Percentiles rank a stretch among this genome's conserved stretches.
Evolutionary conservation across 1,140 invertebrate genomes (phyloP).

Genomic region (Andricus grossulariae): DNA sequence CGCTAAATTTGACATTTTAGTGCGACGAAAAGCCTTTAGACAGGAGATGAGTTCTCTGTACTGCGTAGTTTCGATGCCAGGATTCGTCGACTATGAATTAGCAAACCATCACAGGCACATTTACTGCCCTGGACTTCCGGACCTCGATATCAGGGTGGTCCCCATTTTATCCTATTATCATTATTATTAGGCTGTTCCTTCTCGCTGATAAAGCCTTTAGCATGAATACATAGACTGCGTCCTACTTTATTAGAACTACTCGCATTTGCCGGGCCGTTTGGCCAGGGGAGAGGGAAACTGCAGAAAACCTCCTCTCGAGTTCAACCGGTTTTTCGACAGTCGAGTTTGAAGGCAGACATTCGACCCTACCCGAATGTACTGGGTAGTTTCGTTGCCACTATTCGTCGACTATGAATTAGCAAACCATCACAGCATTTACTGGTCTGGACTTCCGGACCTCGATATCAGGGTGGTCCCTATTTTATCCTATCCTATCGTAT

Average conservation of each 20-base stretch:
- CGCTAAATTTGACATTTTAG: neutral
- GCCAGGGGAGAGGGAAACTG: too few species aligned
- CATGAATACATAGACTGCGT: too few species aligned
- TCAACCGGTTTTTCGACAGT: too few species aligned
- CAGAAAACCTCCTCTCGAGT: too few species aligned
- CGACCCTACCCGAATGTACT: neutral
- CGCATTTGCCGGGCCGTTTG: too few species aligned
- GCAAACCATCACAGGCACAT: constrained; percentile 4
- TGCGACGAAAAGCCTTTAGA: neutral
- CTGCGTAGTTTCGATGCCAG: neutral
- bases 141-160: constrained; percentile 12
- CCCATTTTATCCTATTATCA: neutral
- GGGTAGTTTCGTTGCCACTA: neutral
- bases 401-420: constrained; percentile 28
- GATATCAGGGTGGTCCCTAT: constrained; percentile 1
- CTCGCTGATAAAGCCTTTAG: too few species aligned
- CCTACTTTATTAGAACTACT: too few species aligned
- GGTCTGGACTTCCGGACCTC: constrained; percentile 15
- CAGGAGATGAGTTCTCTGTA: neutral
- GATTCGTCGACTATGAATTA: constrained; percentile 28
- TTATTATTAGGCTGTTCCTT: too few species aligned
- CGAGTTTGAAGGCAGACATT: too few species aligned
- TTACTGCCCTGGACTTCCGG: constrained; percentile 18
- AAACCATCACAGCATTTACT: constrained; percentile 11
- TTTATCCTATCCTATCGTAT: too few species aligned